phyloP scores from a whole-genome alignment of 2,888 invertebrate species.

The Drepanosiphum platanoidis region DNA sequence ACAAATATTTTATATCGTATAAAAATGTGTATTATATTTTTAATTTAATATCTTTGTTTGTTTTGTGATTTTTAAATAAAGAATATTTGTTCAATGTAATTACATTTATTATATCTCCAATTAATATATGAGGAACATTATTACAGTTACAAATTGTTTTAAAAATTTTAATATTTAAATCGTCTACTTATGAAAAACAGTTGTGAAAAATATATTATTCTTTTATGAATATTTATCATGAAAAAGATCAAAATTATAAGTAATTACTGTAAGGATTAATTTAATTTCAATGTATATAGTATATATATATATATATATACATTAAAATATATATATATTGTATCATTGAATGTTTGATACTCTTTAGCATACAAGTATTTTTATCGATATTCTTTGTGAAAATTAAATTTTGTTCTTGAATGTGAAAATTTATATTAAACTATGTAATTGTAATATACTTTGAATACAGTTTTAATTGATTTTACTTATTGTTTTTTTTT shows the following conservation, averaged over 20 bases:
- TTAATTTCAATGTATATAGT: background rate
- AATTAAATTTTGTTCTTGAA: constrained; percentile 34
- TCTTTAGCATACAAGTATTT: constrained; percentile 18
- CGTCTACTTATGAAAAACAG: background rate
- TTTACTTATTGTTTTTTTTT: constrained; percentile 8
- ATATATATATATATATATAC: background rate
- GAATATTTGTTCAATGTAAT: no score
- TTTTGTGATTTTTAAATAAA: no score
- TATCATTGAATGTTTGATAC: constrained; percentile 9
- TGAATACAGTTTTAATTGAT: constrained; percentile 34
- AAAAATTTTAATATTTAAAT: background rate
- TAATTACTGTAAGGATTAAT: constrained; percentile 40
- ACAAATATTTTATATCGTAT: background rate
- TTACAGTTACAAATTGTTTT: constrained; percentile 24
- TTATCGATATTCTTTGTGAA: constrained; percentile 8
- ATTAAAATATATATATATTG: background rate
- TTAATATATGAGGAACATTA: background rate
- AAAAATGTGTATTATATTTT: background rate
- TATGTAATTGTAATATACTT: constrained; percentile 53
- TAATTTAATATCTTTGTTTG: background rate
- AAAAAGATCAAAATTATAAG: constrained; percentile 54
- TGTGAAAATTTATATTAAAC: constrained; percentile 41
- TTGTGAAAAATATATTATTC: constrained; percentile 9
- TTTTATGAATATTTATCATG: constrained; percentile 20
- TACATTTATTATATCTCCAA: no score